Evolutionary conservation across 2,888 invertebrate genomes (phyloP).

Genomic region (Physocephala rufipes): DNA sequence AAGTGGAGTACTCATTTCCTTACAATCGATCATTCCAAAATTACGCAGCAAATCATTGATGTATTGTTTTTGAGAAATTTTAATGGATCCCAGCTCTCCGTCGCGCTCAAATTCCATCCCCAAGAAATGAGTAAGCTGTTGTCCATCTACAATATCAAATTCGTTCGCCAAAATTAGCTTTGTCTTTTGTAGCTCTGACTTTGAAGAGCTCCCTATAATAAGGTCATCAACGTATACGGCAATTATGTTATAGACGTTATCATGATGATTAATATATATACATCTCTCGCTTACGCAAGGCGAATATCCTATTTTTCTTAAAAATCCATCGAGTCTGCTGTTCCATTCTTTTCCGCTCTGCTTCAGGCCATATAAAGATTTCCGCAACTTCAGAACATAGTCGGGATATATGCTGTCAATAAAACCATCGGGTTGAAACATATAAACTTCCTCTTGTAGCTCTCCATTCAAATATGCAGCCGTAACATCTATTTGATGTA

Average conservation of each 20-base stretch:
- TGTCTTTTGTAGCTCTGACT: conserved; percentile 20
- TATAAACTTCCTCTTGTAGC: neutral
- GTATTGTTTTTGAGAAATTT: conserved; percentile 19
- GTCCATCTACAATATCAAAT: conserved; percentile 30
- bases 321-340: conserved; percentile 38
- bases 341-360: conserved; percentile 49
- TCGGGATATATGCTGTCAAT: neutral
- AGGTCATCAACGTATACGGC: conserved; percentile 41
- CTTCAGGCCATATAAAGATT: neutral
- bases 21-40: conserved; percentile 15
- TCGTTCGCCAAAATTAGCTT: conserved; percentile 17
- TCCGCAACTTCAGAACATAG: neutral
- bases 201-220: conserved; percentile 8
- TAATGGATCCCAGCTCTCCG: conserved; percentile 13
- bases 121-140: conserved; percentile 19
- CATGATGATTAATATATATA: conserved; percentile 11
- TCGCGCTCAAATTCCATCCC: conserved; percentile 30
- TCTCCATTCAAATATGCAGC: neutral
- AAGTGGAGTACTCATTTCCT: neutral
- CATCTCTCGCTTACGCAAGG: conserved; percentile 38
- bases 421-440: neutral
- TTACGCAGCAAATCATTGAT: neutral
- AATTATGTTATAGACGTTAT: conserved; percentile 28
- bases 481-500: conserved; percentile 44
- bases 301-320: conserved; percentile 35